Base-by-base conservation (phyloP, 2,113 vertebrate genomes). In the Ictidomys tridecemlineatus region DNA sequence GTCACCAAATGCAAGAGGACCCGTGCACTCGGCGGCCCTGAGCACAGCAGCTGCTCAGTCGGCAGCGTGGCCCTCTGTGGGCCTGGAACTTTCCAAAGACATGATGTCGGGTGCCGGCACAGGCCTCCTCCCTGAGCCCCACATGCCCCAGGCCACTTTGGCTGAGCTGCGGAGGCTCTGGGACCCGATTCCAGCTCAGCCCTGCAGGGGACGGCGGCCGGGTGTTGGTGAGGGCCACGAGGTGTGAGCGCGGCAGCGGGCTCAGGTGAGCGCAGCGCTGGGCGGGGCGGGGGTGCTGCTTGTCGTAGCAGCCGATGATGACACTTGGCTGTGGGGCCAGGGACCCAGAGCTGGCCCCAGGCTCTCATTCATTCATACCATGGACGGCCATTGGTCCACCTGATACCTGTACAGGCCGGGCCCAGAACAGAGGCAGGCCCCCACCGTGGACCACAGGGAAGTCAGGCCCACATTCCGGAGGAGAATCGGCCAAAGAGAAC, bases 361-460 rank as follows among this genome's bases (percentile, higher is more conserved):
- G 30, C 48, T 4, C 4, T 5, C 26, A 1, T 1, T 39, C 18
- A 2, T n/a, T 63, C 63, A 34, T 1, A n/a, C 1, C 9, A 28
- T 58, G 56, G 32, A 34, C 34, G 1, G 28, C n/a, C 69, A 3
- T 26, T 24, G 32, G 1, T 13, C 37, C n/a, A 2, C 42, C 0
- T 32, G 26, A 5, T 0, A 0, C 37, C 28, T 14, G 69, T 0
- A 14, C 1, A 14, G 0, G 10, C 37, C 12, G 4, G 84, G 67
- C 48, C 28, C 37, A 13, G 69, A 73, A 18, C 51, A 8, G n/a
- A 16, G 24, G 17, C 37, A 18, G 84, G 67, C 48, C 16, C n/a
- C 20, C 0, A 28, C 45, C 16, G 37, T 2, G 56, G 24, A 42
- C 45, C 2, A n/a, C 58, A 8, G 48, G 16, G 13, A 4, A 2